phyloP scores from a whole-genome alignment of 2,888 invertebrate genomes.

The Erebia aethiops region DNA sequence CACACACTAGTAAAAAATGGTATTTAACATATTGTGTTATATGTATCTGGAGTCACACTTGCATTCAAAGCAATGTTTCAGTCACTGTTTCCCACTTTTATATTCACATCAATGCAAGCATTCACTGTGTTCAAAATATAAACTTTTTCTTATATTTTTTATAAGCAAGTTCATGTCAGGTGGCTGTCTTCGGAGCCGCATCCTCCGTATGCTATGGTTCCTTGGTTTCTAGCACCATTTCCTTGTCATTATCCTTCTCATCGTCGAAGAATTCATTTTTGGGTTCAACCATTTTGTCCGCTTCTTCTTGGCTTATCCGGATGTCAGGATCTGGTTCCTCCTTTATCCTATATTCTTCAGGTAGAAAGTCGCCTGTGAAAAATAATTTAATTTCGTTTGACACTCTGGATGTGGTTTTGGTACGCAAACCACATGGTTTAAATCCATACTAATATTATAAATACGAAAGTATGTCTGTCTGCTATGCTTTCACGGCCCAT shows the following conservation, averaged over 20 bases:
- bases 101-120: slow-evolving; percentile 4
- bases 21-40: background rate
- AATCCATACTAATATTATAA: too few species aligned
- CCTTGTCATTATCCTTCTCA: slow-evolving; percentile 94
- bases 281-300: slow-evolving; percentile 91
- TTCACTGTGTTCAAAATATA: slow-evolving; percentile 16
- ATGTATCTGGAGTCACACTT: background rate
- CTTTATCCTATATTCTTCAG: slow-evolving; percentile 87
- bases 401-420: too few species aligned
- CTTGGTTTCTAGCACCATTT: slow-evolving; percentile 71
- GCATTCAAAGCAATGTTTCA: background rate
- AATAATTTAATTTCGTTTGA: background rate
- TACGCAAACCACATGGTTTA: too few species aligned
- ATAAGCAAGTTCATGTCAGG: slow-evolving; percentile 55
- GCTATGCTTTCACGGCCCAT: too few species aligned
- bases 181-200: slow-evolving; percentile 60
- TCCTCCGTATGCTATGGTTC: slow-evolving; percentile 72
- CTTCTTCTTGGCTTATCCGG: slow-evolving; percentile 88
- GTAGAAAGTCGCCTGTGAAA: slow-evolving; percentile 86
- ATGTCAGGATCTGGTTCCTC: slow-evolving; percentile 94
- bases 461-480: too few species aligned
- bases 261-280: slow-evolving; percentile 95
- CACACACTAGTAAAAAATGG: background rate
- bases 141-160: slow-evolving; percentile 40
- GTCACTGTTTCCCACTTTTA: slow-evolving; percentile 6